phyloP scores from a whole-genome alignment of 2,113 vertebrate species.

The Phyllostomus hastatus region DNA sequence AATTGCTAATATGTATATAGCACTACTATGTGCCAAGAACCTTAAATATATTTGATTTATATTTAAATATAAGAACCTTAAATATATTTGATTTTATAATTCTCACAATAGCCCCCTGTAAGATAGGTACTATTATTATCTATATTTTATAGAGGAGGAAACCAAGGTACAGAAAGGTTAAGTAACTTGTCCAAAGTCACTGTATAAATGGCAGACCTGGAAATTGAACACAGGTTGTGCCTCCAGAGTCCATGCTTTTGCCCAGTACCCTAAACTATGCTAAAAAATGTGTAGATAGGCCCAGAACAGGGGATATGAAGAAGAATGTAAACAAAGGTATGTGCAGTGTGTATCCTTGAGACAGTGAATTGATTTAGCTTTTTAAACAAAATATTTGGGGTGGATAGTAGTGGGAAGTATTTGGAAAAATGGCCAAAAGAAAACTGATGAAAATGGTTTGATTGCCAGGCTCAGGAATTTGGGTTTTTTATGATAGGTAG shows the following conservation, averaged over 20 bases:
- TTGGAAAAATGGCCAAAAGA: conserved; percentile 11
- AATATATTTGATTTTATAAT: neutral
- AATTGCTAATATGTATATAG: neutral
- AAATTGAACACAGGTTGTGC: neutral
- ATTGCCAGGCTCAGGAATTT: neutral
- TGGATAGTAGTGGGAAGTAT: conserved; percentile 1
- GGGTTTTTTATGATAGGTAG: neutral
- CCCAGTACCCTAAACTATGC: neutral
- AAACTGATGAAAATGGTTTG: neutral
- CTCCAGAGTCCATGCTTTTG: neutral
- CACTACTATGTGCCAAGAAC: neutral
- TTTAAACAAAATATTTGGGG: conserved; percentile 33
- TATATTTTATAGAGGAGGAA: neutral
- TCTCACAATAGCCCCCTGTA: neutral
- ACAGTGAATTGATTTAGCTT: neutral
- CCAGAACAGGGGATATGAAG: neutral
- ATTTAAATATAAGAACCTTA: neutral
- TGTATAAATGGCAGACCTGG: neutral
- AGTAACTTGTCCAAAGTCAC: neutral
- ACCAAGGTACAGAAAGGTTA: neutral
- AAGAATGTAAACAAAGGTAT: neutral
- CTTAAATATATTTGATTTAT: neutral
- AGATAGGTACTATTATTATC: neutral
- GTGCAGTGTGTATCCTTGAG: neutral
- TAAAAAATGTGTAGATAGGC: neutral